These are phyloP conservation scores for Zaprionus taronus DNA, from an alignment of 1,140 invertebrate genomes.

Conservation along the genomic window DNA sequence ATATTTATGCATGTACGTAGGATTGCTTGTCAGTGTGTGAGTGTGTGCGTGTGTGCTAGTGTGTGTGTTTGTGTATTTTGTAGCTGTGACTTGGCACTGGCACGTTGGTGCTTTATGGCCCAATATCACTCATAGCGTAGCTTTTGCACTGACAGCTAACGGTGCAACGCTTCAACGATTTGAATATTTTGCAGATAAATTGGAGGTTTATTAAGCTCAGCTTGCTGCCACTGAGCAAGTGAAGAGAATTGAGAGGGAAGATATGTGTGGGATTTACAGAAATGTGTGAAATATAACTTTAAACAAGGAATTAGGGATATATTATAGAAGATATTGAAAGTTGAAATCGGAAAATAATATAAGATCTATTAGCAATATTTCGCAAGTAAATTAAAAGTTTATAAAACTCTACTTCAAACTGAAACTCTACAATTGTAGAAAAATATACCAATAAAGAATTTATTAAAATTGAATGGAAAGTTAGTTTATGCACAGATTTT, in stretches of 20 bases:
- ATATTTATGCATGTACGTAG: conserved; percentile 29
- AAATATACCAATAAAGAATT: no score
- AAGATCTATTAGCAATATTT: no score
- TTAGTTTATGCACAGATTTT: no score
- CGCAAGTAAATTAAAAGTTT: no score
- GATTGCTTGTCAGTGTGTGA: background rate
- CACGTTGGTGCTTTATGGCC: conserved; percentile 4
- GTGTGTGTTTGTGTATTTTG: background rate
- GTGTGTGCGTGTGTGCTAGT: background rate
- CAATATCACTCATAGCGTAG: conserved; percentile 2
- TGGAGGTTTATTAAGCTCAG: background rate
- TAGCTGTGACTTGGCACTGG: background rate
- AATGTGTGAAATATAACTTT: background rate
- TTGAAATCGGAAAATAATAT: background rate
- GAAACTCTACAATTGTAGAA: no score
- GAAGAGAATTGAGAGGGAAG: background rate
- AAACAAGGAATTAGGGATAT: background rate
- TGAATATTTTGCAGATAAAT: conserved; percentile 2
- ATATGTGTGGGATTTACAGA: background rate
- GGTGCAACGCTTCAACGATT: conserved; percentile 2
- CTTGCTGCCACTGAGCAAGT: background rate
- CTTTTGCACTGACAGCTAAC: conserved; percentile 1
- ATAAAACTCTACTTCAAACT: no score
- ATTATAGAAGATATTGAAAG: no score
- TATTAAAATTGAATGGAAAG: no score